Conservation (phyloP, 2,888 invertebrate genomes). For the Heterodera filipjevi region DNA sequence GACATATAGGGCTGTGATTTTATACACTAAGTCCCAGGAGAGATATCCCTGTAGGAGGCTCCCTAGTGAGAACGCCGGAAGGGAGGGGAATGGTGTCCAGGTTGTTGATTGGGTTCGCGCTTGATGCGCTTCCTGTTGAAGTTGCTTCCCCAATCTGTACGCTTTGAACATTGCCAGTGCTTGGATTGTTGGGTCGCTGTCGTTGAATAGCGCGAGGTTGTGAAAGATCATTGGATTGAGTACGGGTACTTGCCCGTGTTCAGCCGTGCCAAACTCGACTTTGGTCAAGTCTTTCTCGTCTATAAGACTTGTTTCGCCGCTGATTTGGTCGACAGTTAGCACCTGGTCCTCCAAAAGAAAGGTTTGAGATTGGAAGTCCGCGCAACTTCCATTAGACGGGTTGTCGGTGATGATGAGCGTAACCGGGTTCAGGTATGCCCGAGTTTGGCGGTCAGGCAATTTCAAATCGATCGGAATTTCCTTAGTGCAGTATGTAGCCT, state of each 20-base stretch:
- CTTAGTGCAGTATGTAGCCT: neutral
- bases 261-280: neutral
- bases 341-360: neutral
- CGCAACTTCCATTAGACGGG: neutral
- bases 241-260: neutral
- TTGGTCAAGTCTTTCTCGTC: neutral
- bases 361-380: neutral
- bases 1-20: neutral
- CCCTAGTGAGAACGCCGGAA: neutral
- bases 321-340: neutral
- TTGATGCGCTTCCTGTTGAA: neutral
- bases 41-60: neutral
- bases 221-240: neutral
- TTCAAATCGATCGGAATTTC: neutral
- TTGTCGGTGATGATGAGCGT: neutral
- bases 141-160: neutral
- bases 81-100: neutral
- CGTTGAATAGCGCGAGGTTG: neutral
- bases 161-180: neutral
- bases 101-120: neutral
- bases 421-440: neutral
- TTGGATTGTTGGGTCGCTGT: neutral
- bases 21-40: neutral
- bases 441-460: neutral
- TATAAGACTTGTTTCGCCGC: neutral